Conservation (phyloP, 2,113 vertebrate species). For the Heterotis niloticus region DNA sequence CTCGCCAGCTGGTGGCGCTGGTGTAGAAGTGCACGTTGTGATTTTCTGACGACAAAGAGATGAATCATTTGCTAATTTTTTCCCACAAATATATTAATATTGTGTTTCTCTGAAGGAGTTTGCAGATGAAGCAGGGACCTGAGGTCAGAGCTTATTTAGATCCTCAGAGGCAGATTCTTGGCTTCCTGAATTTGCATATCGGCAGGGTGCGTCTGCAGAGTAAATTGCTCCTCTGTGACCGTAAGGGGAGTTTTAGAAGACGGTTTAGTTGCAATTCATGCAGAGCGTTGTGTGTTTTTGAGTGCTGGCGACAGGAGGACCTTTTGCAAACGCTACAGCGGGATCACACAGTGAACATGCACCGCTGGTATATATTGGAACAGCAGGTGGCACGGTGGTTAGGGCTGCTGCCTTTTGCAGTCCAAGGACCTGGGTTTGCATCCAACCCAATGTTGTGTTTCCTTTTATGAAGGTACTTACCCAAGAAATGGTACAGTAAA, state of each 20-base stretch:
- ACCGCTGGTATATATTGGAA: background rate
- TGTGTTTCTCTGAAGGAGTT: slow-evolving; percentile 10
- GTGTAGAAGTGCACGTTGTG: slow-evolving; percentile 38
- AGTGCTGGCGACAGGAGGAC: background rate
- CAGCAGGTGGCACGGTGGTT: background rate
- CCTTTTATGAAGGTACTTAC: too few relatives aligned
- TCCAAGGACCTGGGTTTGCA: too few relatives aligned
- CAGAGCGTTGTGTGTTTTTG: background rate
- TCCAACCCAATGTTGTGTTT: too few relatives aligned
- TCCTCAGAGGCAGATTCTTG: background rate
- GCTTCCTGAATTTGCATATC: slow-evolving; percentile 5
- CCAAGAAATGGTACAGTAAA: too few relatives aligned
- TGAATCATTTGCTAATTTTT: slow-evolving; percentile 13
- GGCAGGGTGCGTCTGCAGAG: background rate
- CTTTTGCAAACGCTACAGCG: too few relatives aligned
- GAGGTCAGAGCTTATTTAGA: slow-evolving; percentile 15
- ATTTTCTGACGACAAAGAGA: slow-evolving; percentile 32
- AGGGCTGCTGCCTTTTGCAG: too few relatives aligned
- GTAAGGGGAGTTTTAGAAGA: background rate
- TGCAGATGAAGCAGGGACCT: background rate
- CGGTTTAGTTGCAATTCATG: background rate
- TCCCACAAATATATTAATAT: slow-evolving; percentile 1
- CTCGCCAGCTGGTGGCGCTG: slow-evolving; percentile 58
- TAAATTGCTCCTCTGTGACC: background rate
- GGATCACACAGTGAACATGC: background rate